phyloP scores from a whole-genome alignment of 37 sponge, comb jelly and placozoan genomes.

The Lycopodina hypogea region DNA sequence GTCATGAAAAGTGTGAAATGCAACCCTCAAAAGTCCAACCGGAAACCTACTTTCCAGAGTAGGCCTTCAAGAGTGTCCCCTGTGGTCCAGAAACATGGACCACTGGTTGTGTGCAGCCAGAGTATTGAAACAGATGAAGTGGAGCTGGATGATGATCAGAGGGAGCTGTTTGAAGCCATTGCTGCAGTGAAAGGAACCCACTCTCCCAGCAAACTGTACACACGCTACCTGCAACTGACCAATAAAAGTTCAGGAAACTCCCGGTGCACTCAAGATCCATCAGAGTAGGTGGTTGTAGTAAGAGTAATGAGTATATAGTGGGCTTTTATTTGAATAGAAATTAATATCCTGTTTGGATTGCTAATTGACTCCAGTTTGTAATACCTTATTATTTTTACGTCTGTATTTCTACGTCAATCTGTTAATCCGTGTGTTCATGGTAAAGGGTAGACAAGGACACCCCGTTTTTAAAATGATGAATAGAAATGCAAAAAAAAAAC shows the following conservation, averaged over 20 bases:
- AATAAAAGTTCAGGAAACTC: conserved; percentile 5
- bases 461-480: no score
- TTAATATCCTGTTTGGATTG: no score
- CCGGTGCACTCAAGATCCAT: conserved; percentile 41
- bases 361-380: no score
- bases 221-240: conserved; percentile 26
- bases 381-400: no score
- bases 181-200: conserved; percentile 14
- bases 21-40: conserved; percentile 30
- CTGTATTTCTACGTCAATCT: no score
- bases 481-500: no score
- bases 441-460: no score
- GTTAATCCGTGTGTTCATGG: no score
- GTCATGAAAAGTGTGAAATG: conserved; percentile 31
- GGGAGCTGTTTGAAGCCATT: conserved; percentile 34
- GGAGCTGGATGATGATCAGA: conserved; percentile 10
- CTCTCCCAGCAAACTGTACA: neutral
- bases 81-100: neutral
- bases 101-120: conserved; percentile 6
- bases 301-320: no score
- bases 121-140: neutral
- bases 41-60: neutral
- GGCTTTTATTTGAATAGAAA: no score
- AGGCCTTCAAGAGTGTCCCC: neutral
- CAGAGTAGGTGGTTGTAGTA: conserved; percentile 48